phyloP scores from a whole-genome alignment of 2,888 invertebrate species.

The Ichneumoninae sp. region DNA sequence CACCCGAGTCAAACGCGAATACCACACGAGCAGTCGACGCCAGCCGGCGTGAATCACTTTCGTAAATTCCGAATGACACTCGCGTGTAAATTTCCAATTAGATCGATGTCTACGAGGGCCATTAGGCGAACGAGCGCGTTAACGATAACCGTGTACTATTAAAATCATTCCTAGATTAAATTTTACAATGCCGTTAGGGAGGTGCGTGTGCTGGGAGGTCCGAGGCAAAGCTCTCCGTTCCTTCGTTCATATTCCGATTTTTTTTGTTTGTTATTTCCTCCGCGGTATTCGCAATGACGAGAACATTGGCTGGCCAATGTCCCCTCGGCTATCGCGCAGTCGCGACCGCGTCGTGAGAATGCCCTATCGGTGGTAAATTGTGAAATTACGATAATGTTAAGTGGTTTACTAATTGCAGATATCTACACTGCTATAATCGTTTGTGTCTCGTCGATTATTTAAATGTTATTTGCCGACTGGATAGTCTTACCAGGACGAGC shows the following conservation, averaged over 20 bases:
- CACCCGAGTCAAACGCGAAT: constrained; percentile 34
- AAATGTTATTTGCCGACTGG: constrained; percentile 23
- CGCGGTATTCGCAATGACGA: constrained; percentile 20
- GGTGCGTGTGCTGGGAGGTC: constrained; percentile 55
- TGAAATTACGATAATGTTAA: constrained; percentile 62
- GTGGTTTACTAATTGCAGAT: constrained; percentile 64
- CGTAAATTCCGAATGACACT: constrained; percentile 57
- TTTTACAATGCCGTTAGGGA: constrained; percentile 41
- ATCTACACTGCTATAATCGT: constrained; percentile 46
- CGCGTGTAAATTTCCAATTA: constrained; percentile 71
- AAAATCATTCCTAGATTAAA: constrained; percentile 58
- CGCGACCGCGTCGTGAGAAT: constrained; percentile 49
- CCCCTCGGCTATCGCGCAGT: constrained; percentile 19
- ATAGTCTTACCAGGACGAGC: background rate
- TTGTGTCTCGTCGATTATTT: constrained; percentile 52
- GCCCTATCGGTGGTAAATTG: constrained; percentile 36
- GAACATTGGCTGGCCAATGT: constrained; percentile 10
- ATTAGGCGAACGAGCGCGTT: constrained; percentile 60
- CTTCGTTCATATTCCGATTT: background rate
- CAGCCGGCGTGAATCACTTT: constrained; percentile 54
- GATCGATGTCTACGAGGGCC: constrained; percentile 63
- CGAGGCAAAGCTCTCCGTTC: background rate
- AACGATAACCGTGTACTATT: constrained; percentile 65
- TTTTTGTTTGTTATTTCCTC: background rate
- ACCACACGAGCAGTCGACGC: constrained; percentile 38